Conservation (phyloP, 1,140 invertebrate genomes). For the Papilio xuthus region DNA sequence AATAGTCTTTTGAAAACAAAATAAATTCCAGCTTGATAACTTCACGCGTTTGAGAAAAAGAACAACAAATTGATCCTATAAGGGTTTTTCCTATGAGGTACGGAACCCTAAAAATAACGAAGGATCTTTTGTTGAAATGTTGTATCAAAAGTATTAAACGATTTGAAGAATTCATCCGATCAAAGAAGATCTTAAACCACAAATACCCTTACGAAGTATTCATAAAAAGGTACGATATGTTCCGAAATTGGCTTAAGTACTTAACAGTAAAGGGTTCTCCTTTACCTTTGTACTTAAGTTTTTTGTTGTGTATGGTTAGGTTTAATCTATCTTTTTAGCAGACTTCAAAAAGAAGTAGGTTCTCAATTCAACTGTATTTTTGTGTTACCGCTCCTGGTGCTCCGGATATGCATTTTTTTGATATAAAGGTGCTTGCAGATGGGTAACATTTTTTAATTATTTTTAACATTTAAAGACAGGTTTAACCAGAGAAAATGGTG, state of each 20-base stretch:
- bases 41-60: too few species aligned
- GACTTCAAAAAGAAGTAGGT: too few species aligned
- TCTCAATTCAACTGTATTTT: too few species aligned
- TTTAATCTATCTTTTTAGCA: neutral
- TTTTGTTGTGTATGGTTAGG: neutral
- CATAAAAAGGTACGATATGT: conserved; percentile 9
- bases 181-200: conserved; percentile 7
- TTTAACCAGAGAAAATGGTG: neutral
- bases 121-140: neutral
- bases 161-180: conserved; percentile 4
- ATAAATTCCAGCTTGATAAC: too few species aligned
- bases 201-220: neutral
- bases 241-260: conserved; percentile 5
- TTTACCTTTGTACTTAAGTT: neutral
- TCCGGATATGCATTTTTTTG: too few species aligned
- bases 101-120: neutral
- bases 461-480: neutral
- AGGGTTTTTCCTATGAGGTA: too few species aligned
- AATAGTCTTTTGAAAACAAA: too few species aligned
- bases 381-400: too few species aligned
- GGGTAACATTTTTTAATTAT: too few species aligned
- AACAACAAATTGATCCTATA: too few species aligned
- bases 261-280: neutral
- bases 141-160: neutral
- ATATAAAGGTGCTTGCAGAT: too few species aligned